Evolutionary conservation across 2,888 invertebrate genomes (phyloP).

Genomic region (Lithophane leautieri): DNA sequence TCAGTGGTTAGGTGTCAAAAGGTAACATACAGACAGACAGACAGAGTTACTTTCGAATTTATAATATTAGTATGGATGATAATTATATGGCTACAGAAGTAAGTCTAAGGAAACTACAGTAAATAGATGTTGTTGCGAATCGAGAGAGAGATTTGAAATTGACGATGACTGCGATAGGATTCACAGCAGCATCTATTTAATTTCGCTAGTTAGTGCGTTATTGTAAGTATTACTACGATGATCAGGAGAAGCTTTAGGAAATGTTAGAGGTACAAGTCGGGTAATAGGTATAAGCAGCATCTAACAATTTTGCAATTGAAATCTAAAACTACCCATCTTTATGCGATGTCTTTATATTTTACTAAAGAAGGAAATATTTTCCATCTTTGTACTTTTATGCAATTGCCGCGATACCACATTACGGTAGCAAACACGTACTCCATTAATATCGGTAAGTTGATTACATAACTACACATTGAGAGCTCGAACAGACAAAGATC

Average conservation of each 20-base stretch:
- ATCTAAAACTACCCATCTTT: background rate
- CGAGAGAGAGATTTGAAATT: background rate
- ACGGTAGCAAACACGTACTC: slow-evolving; percentile 5
- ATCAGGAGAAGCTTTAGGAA: background rate
- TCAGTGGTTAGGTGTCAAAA: too few relatives aligned
- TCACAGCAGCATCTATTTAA: background rate
- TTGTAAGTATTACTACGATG: background rate
- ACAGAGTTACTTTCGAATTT: too few relatives aligned
- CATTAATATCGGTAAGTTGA: slow-evolving; percentile 31
- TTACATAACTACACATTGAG: slow-evolving; percentile 35
- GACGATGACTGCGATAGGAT: background rate
- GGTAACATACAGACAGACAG: too few relatives aligned
- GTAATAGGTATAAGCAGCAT: too few relatives aligned
- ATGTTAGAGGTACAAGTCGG: too few relatives aligned
- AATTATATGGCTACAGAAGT: too few relatives aligned
- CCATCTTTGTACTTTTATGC: slow-evolving; percentile 15
- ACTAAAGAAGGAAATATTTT: slow-evolving; percentile 9
- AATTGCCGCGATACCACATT: slow-evolving; percentile 12
- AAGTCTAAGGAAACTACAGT: background rate
- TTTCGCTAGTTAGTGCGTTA: background rate
- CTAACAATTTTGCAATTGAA: slow-evolving; percentile 8
- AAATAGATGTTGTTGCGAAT: background rate
- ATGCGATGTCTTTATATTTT: background rate
- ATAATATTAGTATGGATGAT: too few relatives aligned
- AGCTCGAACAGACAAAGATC: slow-evolving; percentile 15